Evolutionary conservation across 1,140 invertebrate species (phyloP).

Genomic region (Zaprionus lachaisei): DNA sequence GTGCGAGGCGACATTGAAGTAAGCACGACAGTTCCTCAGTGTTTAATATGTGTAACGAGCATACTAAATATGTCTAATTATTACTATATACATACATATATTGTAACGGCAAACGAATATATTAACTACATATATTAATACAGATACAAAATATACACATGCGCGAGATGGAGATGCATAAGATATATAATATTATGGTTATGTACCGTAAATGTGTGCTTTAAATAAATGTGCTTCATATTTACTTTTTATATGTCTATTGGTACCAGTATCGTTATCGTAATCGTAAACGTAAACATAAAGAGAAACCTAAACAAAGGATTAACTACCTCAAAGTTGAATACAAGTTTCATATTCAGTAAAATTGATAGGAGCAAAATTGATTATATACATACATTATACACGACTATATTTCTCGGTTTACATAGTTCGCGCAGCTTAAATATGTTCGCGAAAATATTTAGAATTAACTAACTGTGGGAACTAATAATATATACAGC

Average conservation of each 20-base stretch:
- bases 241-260: slow-evolving; percentile 49
- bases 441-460: slow-evolving; percentile 9
- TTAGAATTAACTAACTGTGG: slow-evolving; percentile 37
- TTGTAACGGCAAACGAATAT: slow-evolving; percentile 36
- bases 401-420: slow-evolving; percentile 26
- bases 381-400: slow-evolving; percentile 50
- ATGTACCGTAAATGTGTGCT: slow-evolving; percentile 78
- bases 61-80: slow-evolving; percentile 42
- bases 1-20: slow-evolving; percentile 69
- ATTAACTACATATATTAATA: slow-evolving; percentile 24
- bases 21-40: slow-evolving; percentile 83
- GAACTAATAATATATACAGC: slow-evolving; percentile 29
- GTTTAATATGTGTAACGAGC: slow-evolving; percentile 74
- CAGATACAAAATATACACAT: background rate
- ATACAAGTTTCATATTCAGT: slow-evolving; percentile 70
- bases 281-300: slow-evolving; percentile 48
- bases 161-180: slow-evolving; percentile 4
- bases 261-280: slow-evolving; percentile 23
- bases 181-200: slow-evolving; percentile 69
- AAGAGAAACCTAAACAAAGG: slow-evolving; percentile 53
- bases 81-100: slow-evolving; percentile 34
- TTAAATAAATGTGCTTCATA: slow-evolving; percentile 82
- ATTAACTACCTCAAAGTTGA: slow-evolving; percentile 74
- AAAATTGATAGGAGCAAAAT: slow-evolving; percentile 54
- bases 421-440: slow-evolving; percentile 2